A percentile compares a stretch with the other conserved stretches of the same genome.
phyloP scores from a whole-genome alignment of 2,113 vertebrate species.

The Naja naja region DNA sequence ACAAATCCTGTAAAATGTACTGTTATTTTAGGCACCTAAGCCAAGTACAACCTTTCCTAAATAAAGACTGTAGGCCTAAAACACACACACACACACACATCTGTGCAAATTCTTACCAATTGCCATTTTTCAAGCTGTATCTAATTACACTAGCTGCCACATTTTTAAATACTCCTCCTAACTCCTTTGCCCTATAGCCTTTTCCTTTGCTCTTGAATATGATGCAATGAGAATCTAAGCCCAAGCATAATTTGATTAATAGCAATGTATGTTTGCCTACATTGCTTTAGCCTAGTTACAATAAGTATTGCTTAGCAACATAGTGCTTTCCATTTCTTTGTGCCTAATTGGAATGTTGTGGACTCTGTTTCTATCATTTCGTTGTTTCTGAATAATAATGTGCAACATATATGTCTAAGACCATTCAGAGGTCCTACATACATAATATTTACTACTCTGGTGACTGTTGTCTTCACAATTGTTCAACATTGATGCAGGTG shows the following conservation, averaged over 20 bases:
- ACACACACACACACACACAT: not conserved
- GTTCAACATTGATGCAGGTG: not conserved
- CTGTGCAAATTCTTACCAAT: not conserved
- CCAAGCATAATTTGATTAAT: conserved; percentile 24
- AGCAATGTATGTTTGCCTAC: not conserved
- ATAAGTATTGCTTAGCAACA: conserved; percentile 14
- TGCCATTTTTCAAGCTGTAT: not conserved
- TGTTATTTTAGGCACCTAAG: not conserved
- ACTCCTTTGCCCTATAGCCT: not conserved
- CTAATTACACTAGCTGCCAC: not conserved
- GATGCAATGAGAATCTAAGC: conserved; percentile 2
- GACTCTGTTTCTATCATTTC: not conserved
- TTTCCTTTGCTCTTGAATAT: not conserved
- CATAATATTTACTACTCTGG: not conserved
- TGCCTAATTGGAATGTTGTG: not conserved
- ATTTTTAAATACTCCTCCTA: not conserved
- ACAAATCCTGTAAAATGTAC: not conserved
- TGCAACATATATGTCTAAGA: not conserved
- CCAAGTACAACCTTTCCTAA: not conserved
- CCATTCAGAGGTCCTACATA: not conserved
- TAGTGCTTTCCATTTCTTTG: conserved; percentile 12
- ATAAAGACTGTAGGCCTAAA: not conserved
- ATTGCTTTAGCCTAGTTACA: not conserved
- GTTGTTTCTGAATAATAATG: not conserved
- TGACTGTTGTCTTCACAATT: not conserved